Evolutionary conservation across 2,797 vertebrate species (phyloP).

Genomic region (Heteromormyrus szaboi): DNA sequence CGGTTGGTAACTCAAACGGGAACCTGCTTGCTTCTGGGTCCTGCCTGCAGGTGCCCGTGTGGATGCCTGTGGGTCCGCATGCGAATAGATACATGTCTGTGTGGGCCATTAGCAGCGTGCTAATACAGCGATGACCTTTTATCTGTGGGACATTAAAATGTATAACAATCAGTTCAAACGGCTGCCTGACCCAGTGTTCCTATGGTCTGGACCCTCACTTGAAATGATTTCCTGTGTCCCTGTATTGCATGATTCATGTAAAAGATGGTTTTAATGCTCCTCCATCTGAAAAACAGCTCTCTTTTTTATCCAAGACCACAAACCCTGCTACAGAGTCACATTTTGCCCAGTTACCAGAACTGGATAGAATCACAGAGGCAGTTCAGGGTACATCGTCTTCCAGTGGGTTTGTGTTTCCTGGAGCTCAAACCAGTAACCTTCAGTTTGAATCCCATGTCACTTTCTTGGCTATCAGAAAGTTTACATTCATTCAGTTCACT

Average conservation of each 20-base stretch:
- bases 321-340: background rate
- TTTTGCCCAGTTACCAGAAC: background rate
- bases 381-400: background rate
- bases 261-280: background rate
- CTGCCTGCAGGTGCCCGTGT: background rate
- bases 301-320: background rate
- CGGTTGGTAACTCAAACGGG: background rate
- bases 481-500: conserved; percentile 22
- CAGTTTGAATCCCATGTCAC: background rate
- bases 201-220: background rate
- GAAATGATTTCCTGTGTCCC: background rate
- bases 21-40: background rate
- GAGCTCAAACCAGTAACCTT: background rate
- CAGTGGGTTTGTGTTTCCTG: background rate
- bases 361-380: background rate
- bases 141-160: background rate
- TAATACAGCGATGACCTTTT: background rate
- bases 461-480: background rate
- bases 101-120: background rate
- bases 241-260: background rate
- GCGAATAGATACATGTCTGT: background rate
- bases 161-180: background rate
- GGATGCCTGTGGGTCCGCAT: background rate
- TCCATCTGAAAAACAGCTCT: background rate
- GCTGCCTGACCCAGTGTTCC: background rate